These are phyloP conservation scores for Standfussiana lucernea DNA, from an alignment of 2,888 invertebrate species.

Conservation along the genomic window DNA sequence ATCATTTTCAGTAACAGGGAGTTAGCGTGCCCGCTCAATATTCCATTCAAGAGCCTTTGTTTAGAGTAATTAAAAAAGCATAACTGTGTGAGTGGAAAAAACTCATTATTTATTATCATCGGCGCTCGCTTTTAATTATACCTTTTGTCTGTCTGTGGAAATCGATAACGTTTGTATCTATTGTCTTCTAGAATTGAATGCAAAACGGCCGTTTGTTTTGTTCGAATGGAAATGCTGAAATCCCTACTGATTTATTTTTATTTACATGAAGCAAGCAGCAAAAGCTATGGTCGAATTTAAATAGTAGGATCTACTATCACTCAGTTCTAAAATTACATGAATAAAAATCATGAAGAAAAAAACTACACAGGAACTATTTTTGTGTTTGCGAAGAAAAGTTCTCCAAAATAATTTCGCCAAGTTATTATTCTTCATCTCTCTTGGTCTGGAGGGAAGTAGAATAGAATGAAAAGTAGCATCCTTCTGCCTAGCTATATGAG, in stretches of 20 bases:
- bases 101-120: constrained; percentile 48
- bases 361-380: not conserved
- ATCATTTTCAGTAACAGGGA: constrained; percentile 6
- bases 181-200: constrained; percentile 10
- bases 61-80: constrained; percentile 20
- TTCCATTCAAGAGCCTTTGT: constrained; percentile 10
- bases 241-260: not conserved
- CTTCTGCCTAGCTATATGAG: too few species aligned
- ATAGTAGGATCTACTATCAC: not conserved
- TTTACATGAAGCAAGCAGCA: not conserved
- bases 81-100: constrained; percentile 27
- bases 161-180: constrained; percentile 32
- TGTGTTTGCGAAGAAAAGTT: not conserved
- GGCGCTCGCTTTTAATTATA: constrained; percentile 51
- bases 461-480: too few species aligned
- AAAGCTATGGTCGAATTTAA: not conserved
- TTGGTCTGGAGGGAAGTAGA: too few species aligned
- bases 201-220: not conserved
- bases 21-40: not conserved
- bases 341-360: not conserved
- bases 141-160: constrained; percentile 29
- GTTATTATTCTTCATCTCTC: too few species aligned
- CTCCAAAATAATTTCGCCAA: too few species aligned
- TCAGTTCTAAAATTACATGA: not conserved
- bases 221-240: not conserved